Base-by-base conservation (phyloP, 2,888 invertebrate genomes). In the Xanthorhoe spadicearia region DNA sequence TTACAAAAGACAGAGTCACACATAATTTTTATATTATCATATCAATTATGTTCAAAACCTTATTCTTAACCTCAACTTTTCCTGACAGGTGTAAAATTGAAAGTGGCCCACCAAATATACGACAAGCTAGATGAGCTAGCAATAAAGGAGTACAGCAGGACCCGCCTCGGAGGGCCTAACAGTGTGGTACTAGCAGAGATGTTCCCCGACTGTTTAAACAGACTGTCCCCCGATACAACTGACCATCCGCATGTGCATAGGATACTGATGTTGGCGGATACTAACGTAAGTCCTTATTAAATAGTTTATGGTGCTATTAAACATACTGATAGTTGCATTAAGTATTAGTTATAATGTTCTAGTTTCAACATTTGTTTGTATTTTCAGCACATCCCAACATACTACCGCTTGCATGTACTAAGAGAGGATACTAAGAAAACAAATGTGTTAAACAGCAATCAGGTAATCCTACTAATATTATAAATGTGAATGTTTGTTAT, bases 221-320 rank as follows among this genome's bases (percentile, higher is more conserved):
- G 94, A 53, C 90, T 94, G 46, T 94, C 92, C 6, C 90, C 92
- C 0, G 93, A 94, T 61, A 94, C 94, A 9, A 91, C 93, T 0
- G 94, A 94, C 66, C 93, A 94, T 66, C 93, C 92, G 0, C 92
- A 94, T 61, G 77, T 80, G 0, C 94, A 94, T 64, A 91, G 94
- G 64, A 94, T 96, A 76, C 83, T 96, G 18, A 96, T 96, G 88
- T 88, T 96, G 6, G 95, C 95, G 18, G 96, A 96, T 83, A 94
- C 94, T 49, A 94, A 94, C 78, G 94, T 94, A 79, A 82, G 83
- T 77, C 63, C 49, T 43, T 62, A 7, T 18, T 35, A 23, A 0
- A 32, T 32, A 32, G 2, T 32, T 7, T 32, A 32, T 23, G 32
- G 32, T 6, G 32, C 32, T 32, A 2, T 28, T 32, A 32, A 32